These are phyloP conservation scores for Eutolmus rufibarbis DNA, from an alignment of 2,888 invertebrate species.

Conservation along the genomic window DNA sequence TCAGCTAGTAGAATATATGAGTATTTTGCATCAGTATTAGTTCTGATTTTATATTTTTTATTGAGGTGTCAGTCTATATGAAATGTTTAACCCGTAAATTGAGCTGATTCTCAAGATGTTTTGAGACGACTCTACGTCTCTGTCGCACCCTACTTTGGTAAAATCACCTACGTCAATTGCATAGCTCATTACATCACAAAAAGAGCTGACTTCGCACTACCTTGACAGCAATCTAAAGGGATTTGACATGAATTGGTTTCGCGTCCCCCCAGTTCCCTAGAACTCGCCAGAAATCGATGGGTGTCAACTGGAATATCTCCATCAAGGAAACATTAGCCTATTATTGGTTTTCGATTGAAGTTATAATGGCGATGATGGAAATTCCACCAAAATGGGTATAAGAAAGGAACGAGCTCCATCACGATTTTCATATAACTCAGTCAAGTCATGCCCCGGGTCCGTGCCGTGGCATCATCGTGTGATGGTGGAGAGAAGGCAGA, in stretches of 20 bases:
- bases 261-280: no score
- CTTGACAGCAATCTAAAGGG: not conserved
- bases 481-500: slow-evolving; percentile 12
- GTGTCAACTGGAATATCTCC: not conserved
- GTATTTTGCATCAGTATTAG: no score
- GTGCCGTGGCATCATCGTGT: not conserved
- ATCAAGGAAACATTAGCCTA: slow-evolving; percentile 9
- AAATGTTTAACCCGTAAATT: not conserved
- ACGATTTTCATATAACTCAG: slow-evolving; percentile 32
- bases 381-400: not conserved
- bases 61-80: not conserved
- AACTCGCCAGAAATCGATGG: no score
- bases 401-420: not conserved
- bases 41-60: not conserved
- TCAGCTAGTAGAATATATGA: no score
- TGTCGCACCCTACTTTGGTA: not conserved
- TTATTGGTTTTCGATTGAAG: slow-evolving; percentile 21
- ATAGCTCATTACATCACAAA: not conserved
- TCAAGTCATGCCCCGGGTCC: slow-evolving; percentile 44
- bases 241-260: not conserved
- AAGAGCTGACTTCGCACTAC: not conserved
- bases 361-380: not conserved
- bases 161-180: not conserved
- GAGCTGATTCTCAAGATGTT: not conserved
- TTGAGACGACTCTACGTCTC: not conserved